A percentile compares a stretch with the other conserved stretches of the same genome.
Evolutionary conservation across 2,888 invertebrate species (phyloP).

Genomic region (Tinea pellionella): DNA sequence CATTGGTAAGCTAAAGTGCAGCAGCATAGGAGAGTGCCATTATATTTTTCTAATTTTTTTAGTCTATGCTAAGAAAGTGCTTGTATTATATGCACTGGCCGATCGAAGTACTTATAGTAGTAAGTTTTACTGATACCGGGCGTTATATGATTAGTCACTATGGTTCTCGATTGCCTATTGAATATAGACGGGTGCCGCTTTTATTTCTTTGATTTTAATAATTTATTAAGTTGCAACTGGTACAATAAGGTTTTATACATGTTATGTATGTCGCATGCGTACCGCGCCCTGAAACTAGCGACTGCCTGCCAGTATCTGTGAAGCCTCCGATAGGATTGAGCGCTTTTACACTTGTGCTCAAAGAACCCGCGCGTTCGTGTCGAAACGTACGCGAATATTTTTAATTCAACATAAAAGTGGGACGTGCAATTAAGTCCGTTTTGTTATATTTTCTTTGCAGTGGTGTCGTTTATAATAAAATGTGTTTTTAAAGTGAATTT

Average conservation of each 20-base stretch:
- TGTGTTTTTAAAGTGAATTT: background rate
- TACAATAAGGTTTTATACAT: background rate
- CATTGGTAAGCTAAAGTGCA: too few relatives aligned
- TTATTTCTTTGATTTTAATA: too few relatives aligned
- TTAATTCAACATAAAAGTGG: background rate
- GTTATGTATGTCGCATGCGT: constrained; percentile 6
- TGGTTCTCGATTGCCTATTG: too few relatives aligned
- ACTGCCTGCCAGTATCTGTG: constrained; percentile 1
- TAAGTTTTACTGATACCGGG: too few relatives aligned
- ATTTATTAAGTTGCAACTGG: background rate
- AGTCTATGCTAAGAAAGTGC: too few relatives aligned
- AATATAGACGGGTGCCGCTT: too few relatives aligned
- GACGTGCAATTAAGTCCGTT: background rate
- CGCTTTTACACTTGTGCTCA: background rate
- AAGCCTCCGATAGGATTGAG: background rate
- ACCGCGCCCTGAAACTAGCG: background rate
- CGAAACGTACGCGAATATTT: background rate
- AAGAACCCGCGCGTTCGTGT: background rate
- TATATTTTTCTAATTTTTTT: too few relatives aligned
- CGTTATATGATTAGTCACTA: too few relatives aligned
- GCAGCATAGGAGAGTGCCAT: too few relatives aligned
- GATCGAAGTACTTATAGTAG: too few relatives aligned
- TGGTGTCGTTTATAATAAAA: background rate
- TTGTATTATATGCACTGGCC: too few relatives aligned
- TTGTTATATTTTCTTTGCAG: background rate